phyloP scores from a whole-genome alignment of 2,113 vertebrate species.

The Poicephalus meyeri region DNA sequence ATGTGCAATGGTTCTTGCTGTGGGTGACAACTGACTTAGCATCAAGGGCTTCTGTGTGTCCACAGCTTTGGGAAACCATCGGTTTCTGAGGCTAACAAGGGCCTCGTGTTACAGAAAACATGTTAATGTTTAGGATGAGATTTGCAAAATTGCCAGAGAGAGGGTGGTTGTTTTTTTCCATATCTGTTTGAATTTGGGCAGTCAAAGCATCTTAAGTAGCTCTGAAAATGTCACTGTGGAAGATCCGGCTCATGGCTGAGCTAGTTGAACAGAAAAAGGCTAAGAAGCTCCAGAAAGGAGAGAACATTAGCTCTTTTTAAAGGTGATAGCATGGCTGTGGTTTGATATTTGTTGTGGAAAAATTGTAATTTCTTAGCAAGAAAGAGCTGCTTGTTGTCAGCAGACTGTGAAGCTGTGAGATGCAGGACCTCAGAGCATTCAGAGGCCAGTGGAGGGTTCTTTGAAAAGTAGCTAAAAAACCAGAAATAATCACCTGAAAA shows the following conservation, averaged over 20 bases:
- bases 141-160: neutral
- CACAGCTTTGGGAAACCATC: neutral
- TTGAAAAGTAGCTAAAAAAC: neutral
- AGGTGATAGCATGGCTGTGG: neutral
- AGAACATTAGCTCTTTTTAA: neutral
- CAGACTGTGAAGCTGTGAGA: neutral
- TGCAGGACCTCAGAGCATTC: neutral
- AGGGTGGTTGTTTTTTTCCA: neutral
- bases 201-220: neutral
- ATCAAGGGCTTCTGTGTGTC: neutral
- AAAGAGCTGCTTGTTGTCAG: neutral
- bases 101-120: neutral
- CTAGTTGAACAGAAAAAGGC: neutral
- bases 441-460: neutral
- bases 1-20: constrained; percentile 46
- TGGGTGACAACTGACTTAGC: constrained; percentile 6
- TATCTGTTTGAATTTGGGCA: neutral
- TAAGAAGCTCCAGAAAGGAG: neutral
- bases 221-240: constrained; percentile 40
- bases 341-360: neutral
- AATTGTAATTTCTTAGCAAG: neutral
- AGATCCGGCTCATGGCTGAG: neutral
- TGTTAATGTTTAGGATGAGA: neutral
- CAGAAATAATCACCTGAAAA: neutral
- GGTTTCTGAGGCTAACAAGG: neutral